phyloP scores from a whole-genome alignment of 2,888 invertebrate species.

The Mythimna albipuncta region DNA sequence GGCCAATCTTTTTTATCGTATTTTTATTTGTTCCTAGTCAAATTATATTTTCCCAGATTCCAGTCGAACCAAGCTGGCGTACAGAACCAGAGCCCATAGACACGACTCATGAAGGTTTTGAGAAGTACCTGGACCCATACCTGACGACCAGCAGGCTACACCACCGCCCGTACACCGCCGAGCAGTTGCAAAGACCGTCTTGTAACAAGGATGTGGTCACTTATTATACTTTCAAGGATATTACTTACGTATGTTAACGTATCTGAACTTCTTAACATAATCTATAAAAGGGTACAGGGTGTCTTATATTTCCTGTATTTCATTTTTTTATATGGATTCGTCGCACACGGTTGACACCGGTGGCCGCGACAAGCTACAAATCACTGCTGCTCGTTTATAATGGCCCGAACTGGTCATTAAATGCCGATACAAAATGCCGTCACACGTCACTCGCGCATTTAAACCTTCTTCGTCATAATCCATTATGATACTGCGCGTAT shows the following conservation, averaged over 20 bases:
- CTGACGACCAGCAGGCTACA: conserved; percentile 82
- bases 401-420: no score
- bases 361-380: no score
- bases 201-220: conserved; percentile 81
- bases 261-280: not conserved
- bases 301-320: no score
- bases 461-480: no score
- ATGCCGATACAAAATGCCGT: no score
- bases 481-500: no score
- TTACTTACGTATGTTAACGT: conserved; percentile 78
- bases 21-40: not conserved
- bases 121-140: conserved; percentile 85
- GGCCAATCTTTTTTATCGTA: not conserved
- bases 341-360: no score
- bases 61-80: conserved; percentile 73
- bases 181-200: conserved; percentile 76
- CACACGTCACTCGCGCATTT: no score
- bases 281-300: no score
- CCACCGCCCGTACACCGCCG: conserved; percentile 82
- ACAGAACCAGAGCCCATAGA: conserved; percentile 80
- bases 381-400: no score
- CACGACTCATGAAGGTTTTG: conserved; percentile 83
- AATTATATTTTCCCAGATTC: conserved; percentile 63
- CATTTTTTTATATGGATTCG: no score
- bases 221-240: conserved; percentile 81